Conservation (phyloP, 2,797 vertebrate genomes). For the Gallinago nigripennis region DNA sequence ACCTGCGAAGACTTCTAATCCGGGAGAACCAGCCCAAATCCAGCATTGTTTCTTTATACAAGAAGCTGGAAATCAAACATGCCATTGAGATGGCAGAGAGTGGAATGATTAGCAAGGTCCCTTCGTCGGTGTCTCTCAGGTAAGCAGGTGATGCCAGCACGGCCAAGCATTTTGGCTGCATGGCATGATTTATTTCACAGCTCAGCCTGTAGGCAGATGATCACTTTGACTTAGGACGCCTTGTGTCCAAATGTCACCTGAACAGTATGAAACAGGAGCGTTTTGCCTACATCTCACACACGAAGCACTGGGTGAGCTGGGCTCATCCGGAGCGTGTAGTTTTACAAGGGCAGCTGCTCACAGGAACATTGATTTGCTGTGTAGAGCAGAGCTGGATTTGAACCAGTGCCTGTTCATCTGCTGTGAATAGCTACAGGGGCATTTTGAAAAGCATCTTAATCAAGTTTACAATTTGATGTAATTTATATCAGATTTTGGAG, state of each 20-base stretch:
- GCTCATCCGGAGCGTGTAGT: accelerated
- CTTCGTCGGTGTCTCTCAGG: slow-evolving; percentile 86
- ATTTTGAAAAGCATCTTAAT: background rate
- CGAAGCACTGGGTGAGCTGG: background rate
- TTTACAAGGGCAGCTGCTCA: background rate
- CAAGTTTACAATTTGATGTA: background rate
- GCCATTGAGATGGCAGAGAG: slow-evolving; percentile 95
- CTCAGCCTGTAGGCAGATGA: background rate
- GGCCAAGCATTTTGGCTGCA: background rate
- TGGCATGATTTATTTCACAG: background rate
- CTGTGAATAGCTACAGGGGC: background rate
- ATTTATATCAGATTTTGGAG: background rate
- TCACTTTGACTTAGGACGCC: background rate
- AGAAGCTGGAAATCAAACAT: slow-evolving; percentile 95
- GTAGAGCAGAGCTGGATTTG: background rate
- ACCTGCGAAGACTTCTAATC: slow-evolving; percentile 90
- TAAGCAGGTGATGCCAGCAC: slow-evolving; percentile 59
- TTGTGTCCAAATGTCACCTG: background rate
- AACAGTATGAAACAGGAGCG: background rate
- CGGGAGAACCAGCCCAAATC: slow-evolving; percentile 90
- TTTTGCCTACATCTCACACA: background rate
- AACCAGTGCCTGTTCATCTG: background rate
- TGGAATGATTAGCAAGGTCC: slow-evolving; percentile 86
- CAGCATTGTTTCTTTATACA: slow-evolving; percentile 94
- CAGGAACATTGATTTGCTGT: accelerated